Conservation (phyloP, 2,888 invertebrate species). For the Xylota sylvarum region DNA sequence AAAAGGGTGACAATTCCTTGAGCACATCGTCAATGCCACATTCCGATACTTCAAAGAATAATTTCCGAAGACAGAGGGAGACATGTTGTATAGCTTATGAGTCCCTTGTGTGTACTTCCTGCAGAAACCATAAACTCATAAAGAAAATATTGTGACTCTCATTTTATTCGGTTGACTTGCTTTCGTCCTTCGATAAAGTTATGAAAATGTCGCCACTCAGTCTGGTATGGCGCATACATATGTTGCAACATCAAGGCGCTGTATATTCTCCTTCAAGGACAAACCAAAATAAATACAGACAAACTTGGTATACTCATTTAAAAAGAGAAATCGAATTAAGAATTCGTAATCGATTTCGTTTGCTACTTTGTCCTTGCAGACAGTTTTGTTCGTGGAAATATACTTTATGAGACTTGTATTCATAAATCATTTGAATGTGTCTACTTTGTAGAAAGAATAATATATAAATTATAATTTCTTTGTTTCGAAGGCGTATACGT, state of each 20-base stretch:
- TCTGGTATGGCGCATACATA: neutral
- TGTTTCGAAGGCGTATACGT: neutral
- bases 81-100: neutral
- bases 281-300: constrained; percentile 5
- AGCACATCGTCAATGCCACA: neutral
- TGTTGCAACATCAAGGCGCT: constrained; percentile 1
- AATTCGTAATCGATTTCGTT: constrained; percentile 17
- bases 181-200: constrained; percentile 19
- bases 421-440: neutral
- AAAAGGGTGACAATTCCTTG: neutral
- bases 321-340: constrained; percentile 3
- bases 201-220: constrained; percentile 3
- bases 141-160: neutral
- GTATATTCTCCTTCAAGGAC: neutral
- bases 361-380: constrained; percentile 2
- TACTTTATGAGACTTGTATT: neutral
- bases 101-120: neutral
- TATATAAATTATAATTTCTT: neutral
- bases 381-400: neutral
- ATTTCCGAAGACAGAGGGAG: neutral
- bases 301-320: neutral
- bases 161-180: neutral
- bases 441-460: neutral
- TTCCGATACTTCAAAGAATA: neutral
- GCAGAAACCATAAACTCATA: constrained; percentile 20